Percentiles rank a stretch among this genome's conserved stretches.
phyloP scores from a whole-genome alignment of 2,888 invertebrate species.

The Agrochola lota region DNA sequence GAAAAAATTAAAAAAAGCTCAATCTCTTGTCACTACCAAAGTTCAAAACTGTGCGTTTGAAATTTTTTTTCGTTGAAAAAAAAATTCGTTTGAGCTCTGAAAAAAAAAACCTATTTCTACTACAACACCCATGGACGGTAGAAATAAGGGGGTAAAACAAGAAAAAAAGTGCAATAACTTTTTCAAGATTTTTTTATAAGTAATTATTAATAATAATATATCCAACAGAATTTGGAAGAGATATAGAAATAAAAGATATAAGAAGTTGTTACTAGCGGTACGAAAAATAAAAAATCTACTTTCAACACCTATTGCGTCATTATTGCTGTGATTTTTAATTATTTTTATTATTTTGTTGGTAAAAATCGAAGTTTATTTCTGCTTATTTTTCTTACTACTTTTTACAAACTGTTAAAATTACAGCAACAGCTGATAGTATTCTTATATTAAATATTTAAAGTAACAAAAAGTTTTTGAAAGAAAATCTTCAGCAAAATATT shows the following conservation, averaged over 20 bases:
- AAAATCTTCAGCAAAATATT: slow-evolving; percentile 38
- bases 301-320: slow-evolving; percentile 85
- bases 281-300: slow-evolving; percentile 78
- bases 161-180: slow-evolving; percentile 59
- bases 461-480: not conserved
- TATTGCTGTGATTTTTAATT: slow-evolving; percentile 84
- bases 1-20: slow-evolving; percentile 55
- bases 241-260: slow-evolving; percentile 57
- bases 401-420: slow-evolving; percentile 51
- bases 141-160: slow-evolving; percentile 75
- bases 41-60: slow-evolving; percentile 65
- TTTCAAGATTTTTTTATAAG: slow-evolving; percentile 45
- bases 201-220: slow-evolving; percentile 22
- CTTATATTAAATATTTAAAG: slow-evolving; percentile 23
- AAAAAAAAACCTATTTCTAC: slow-evolving; percentile 75
- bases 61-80: slow-evolving; percentile 42
- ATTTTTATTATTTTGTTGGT: slow-evolving; percentile 66
- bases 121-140: slow-evolving; percentile 89
- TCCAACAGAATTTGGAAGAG: slow-evolving; percentile 55
- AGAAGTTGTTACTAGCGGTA: slow-evolving; percentile 86
- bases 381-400: slow-evolving; percentile 11
- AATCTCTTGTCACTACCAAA: slow-evolving; percentile 61
- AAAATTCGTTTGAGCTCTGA: slow-evolving; percentile 60
- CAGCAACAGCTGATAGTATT: slow-evolving; percentile 19
- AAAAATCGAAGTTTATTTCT: slow-evolving; percentile 69